Percentiles rank a stretch among this genome's conserved stretches.
Conservation (phyloP, 2,113 vertebrate genomes). For the Hyaena hyaena region DNA sequence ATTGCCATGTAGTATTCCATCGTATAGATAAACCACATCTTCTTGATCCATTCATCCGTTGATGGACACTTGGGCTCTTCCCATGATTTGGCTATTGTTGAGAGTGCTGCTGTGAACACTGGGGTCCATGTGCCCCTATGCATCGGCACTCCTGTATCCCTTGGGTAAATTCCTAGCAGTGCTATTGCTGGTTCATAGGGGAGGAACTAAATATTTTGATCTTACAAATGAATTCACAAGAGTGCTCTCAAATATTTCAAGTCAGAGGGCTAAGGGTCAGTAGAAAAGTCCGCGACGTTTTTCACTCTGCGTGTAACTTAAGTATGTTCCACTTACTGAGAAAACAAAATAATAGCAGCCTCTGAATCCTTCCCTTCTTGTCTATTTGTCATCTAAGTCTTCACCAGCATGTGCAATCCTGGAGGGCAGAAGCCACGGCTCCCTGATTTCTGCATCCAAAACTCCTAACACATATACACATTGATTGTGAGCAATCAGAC, state of each 20-base stretch:
- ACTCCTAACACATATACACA: not conserved
- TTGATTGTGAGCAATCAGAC: not conserved
- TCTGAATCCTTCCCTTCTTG: not conserved
- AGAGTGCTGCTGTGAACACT: too few species aligned
- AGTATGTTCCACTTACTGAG: not conserved
- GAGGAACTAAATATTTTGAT: not conserved
- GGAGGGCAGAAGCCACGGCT: not conserved
- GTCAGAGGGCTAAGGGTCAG: not conserved
- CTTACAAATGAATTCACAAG: not conserved
- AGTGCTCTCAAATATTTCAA: not conserved
- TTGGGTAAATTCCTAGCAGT: too few species aligned
- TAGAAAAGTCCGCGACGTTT: not conserved
- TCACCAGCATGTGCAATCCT: not conserved
- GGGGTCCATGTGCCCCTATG: too few species aligned
- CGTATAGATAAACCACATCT: too few species aligned
- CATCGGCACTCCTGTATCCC: too few species aligned
- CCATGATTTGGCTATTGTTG: too few species aligned
- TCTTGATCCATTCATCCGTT: too few species aligned
- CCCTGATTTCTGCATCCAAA: not conserved
- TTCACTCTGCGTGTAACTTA: not conserved
- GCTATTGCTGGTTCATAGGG: too few species aligned
- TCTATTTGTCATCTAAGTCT: not conserved
- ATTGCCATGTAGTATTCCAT: too few species aligned
- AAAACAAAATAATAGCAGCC: not conserved
- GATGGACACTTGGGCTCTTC: too few species aligned